These are phyloP conservation scores for Zoroaster sp. DNA, from an alignment of 53 echinoderm and acorn worm genomes.

Conservation along the genomic window DNA sequence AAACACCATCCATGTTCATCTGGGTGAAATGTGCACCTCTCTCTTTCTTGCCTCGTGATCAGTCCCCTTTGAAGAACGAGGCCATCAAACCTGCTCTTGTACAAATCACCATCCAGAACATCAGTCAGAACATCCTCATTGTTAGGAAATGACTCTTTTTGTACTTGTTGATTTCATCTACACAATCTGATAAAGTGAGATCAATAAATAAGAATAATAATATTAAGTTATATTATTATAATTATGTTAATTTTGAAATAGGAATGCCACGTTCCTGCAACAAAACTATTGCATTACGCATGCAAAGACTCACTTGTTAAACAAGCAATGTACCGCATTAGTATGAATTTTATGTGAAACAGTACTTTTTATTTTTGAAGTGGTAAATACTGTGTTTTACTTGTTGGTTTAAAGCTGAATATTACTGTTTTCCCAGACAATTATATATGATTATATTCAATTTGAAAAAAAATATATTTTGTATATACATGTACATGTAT, in stretches of 20 bases:
- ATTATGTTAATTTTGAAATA: not conserved
- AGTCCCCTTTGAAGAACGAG: too few relatives aligned
- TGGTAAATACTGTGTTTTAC: too few relatives aligned
- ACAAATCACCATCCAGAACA: conserved; percentile 34
- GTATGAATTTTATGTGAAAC: too few relatives aligned
- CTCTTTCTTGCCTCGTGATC: not conserved
- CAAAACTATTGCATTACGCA: too few relatives aligned
- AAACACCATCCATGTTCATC: conserved; percentile 56
- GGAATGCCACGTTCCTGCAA: not conserved
- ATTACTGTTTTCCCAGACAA: too few relatives aligned
- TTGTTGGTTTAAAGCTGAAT: too few relatives aligned
- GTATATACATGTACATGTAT: too few relatives aligned
- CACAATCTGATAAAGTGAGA: not conserved
- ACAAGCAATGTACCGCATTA: too few relatives aligned
- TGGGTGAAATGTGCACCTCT: conserved; percentile 27
- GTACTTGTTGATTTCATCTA: not conserved
- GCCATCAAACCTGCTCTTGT: conserved; percentile 34
- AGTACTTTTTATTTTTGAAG: too few relatives aligned
- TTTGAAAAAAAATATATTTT: too few relatives aligned
- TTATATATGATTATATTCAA: too few relatives aligned
- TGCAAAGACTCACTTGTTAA: too few relatives aligned
- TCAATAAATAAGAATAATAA: not conserved
- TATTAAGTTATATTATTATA: not conserved
- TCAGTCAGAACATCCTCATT: conserved; percentile 4
- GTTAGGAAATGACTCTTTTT: not conserved